These are phyloP conservation scores for Atrichornis clamosus DNA, from an alignment of 2,113 vertebrate genomes.

Conservation along the genomic window DNA sequence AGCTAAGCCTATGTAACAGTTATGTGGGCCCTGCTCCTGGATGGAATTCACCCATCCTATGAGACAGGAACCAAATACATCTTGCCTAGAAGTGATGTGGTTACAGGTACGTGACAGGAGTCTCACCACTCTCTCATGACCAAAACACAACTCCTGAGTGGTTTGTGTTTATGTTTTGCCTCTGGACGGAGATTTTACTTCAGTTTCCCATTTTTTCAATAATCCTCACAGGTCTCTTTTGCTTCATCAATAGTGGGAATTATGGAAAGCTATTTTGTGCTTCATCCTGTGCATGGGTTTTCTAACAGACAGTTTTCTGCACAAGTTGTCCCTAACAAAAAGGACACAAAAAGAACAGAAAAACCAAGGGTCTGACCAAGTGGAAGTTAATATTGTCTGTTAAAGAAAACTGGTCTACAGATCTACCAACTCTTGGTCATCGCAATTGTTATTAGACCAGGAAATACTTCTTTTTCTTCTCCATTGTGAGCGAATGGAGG, in stretches of 20 bases:
- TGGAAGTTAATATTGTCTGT: not conserved
- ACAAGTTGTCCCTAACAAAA: not conserved
- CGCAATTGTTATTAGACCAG: not conserved
- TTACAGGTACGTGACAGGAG: not conserved
- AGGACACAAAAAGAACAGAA: not conserved
- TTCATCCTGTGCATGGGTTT: not conserved
- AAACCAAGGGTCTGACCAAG: not conserved
- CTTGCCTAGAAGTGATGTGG: rapidly evolving
- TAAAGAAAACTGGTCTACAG: not conserved
- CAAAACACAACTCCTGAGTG: not conserved
- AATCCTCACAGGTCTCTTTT: not conserved
- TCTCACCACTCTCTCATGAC: not conserved
- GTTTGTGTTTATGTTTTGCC: not conserved
- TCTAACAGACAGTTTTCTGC: not conserved
- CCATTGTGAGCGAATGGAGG: not conserved
- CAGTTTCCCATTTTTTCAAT: not conserved
- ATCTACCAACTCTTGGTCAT: not conserved
- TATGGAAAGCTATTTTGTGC: not conserved
- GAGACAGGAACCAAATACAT: not conserved
- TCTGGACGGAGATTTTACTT: not conserved
- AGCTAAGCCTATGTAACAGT: not conserved
- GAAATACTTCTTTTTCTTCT: not conserved
- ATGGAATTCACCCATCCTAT: not conserved
- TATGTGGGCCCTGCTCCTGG: not conserved
- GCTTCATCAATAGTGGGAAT: not conserved